Evolutionary conservation across 2,888 invertebrate species (phyloP), one percentile per base, ranked within the genome.

Genomic region (Drosophila eohydei): DNA sequence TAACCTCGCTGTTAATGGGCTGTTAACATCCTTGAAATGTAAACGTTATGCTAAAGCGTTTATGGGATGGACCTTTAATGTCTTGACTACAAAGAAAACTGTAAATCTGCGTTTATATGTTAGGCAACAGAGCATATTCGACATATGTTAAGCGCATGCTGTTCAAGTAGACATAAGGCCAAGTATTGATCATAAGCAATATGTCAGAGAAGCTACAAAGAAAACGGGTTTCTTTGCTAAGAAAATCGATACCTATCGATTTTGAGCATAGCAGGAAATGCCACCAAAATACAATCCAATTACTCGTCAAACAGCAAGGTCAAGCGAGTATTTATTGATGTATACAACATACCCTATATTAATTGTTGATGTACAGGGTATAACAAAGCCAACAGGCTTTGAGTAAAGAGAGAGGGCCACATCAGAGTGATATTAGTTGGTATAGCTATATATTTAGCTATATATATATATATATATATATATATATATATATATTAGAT

Each of bases 241-340:
- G 14, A 5, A n/a, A n/a, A 55, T 55, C 55, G 16, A 55, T 55
- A 55, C 3, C 12, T 30, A 55, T 55, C 55, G 55, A 55, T 55
- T 55, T 54, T 40, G 36, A 26, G 26, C 36, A 26, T 9, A 14
- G 4, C 16, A 16, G 32, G 6, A 32, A 32, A 16, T 12, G 32
- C 32, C 2, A 16, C 12, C 3, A 0, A 4, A 12, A 12, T 48
- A 0, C 16, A 50, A 50, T 16, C 32, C 32, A 50, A 48, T 28
- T 46, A 21, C 21, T 21, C 21, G 46, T 26, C 14, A n/a, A n/a
- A 32, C n/a, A 28, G 11, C 50, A 32, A 50, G 32, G 32, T 16
- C 50, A 32, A 16, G 3, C 12, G 32, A 1, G 11, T 11, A 1
- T 6, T 50, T 50, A 50, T 50, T 16, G 16, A 50, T 32, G 30